Evolutionary conservation across 2,797 vertebrate species (phyloP).

Genomic region (Gastrophryne carolinensis): DNA sequence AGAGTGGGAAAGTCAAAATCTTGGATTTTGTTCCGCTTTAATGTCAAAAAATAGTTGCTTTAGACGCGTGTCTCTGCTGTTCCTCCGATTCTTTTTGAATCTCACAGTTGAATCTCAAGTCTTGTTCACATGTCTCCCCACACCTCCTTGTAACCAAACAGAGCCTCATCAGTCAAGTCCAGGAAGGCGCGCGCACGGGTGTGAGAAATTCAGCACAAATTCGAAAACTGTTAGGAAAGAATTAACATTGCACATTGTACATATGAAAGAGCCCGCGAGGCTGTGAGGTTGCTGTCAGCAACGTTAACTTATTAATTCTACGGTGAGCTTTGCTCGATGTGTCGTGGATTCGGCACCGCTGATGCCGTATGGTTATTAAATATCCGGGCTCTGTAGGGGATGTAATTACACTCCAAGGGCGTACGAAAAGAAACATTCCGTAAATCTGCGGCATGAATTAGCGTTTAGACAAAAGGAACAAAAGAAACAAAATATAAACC

Average conservation of each 20-base stretch:
- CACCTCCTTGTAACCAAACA: neutral
- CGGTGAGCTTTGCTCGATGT: neutral
- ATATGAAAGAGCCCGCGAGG: neutral
- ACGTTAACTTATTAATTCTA: neutral
- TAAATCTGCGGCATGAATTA: neutral
- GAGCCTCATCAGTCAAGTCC: neutral
- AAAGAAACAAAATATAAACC: no score
- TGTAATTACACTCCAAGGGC: neutral
- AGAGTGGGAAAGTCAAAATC: no score
- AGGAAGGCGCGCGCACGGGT: neutral
- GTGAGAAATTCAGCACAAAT: neutral
- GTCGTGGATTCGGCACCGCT: neutral
- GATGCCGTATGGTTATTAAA: neutral
- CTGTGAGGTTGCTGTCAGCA: neutral
- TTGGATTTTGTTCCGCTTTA: no score
- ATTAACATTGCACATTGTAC: neutral
- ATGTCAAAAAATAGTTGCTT: no score
- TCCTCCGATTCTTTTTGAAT: no score
- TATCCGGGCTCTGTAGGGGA: neutral
- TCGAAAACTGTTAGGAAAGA: neutral
- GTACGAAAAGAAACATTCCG: neutral
- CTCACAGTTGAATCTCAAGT: neutral
- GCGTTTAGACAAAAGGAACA: neutral
- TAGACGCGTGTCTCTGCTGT: no score
- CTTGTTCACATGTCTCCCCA: neutral